phyloP scores from a whole-genome alignment of 2,113 vertebrate species.

The Trogon melanurus region DNA sequence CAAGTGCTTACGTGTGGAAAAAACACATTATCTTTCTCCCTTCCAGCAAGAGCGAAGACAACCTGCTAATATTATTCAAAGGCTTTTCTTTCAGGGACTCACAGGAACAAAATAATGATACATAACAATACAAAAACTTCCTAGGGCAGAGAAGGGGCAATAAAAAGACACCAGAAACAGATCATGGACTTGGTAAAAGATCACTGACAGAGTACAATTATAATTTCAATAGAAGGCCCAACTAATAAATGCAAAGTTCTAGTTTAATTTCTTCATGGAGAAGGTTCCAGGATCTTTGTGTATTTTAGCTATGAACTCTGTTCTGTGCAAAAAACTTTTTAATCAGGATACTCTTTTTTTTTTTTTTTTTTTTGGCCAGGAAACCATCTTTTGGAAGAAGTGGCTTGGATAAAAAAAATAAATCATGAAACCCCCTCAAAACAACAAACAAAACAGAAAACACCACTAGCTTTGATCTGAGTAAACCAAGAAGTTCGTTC shows the following conservation, averaged over 20 bases:
- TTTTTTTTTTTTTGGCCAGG: background rate
- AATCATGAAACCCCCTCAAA: background rate
- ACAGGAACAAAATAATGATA: conserved; percentile 17
- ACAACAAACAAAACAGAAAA: background rate
- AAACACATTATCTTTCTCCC: background rate
- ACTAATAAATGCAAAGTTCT: background rate
- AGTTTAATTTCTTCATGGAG: background rate
- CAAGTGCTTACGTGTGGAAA: background rate
- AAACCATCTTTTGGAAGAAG: background rate
- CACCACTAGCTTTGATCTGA: background rate
- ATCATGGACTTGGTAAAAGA: background rate
- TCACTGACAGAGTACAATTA: background rate
- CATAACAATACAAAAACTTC: background rate
- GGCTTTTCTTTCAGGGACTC: background rate
- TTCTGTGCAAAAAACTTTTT: background rate
- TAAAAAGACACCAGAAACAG: background rate
- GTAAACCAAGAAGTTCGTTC: background rate
- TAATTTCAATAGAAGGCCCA: background rate
- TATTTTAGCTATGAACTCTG: background rate
- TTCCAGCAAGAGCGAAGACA: background rate
- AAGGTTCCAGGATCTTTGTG: background rate
- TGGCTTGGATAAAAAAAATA: background rate
- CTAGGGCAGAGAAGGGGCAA: background rate
- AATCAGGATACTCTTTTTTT: background rate
- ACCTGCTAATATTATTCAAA: background rate